phyloP scores from a whole-genome alignment of 2,797 vertebrate genomes.

The Erithacus rubecula region DNA sequence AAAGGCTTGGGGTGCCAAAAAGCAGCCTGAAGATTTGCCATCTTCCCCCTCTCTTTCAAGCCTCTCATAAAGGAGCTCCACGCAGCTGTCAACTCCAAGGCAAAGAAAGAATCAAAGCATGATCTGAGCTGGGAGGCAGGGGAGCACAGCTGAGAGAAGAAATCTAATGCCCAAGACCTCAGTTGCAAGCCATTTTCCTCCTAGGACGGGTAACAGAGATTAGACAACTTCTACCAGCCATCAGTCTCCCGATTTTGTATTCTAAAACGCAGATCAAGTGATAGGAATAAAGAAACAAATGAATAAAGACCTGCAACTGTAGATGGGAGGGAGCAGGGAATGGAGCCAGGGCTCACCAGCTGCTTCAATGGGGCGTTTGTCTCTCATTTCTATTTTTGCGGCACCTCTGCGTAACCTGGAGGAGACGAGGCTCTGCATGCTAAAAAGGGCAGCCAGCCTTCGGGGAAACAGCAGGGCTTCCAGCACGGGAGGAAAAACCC shows the following conservation, averaged over 20 bases:
- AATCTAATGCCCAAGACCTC: not conserved
- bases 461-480: not conserved
- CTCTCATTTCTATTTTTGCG: slow-evolving; percentile 65
- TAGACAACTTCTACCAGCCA: not conserved
- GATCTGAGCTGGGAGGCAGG: not conserved
- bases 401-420: slow-evolving; percentile 65
- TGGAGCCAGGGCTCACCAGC: slow-evolving; percentile 38
- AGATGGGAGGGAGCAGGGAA: slow-evolving; percentile 58
- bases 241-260: not conserved
- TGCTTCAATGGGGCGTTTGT: slow-evolving; percentile 64
- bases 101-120: slow-evolving; percentile 47
- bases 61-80: slow-evolving; percentile 3
- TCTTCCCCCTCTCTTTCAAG: not conserved
- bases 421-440: slow-evolving; percentile 56
- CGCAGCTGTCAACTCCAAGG: not conserved
- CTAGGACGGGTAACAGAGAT: not conserved
- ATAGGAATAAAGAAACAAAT: slow-evolving; percentile 30
- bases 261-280: slow-evolving; percentile 16
- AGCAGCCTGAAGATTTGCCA: not conserved
- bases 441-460: slow-evolving; percentile 59
- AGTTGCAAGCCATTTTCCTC: not conserved
- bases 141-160: not conserved
- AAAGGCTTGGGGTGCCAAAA: not conserved
- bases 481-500: not conserved
- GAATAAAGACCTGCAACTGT: slow-evolving; percentile 43